A percentile compares a stretch with the other conserved stretches of the same genome.
Evolutionary conservation across 2,113 vertebrate genomes (phyloP).

Genomic region (Colossoma macropomum): DNA sequence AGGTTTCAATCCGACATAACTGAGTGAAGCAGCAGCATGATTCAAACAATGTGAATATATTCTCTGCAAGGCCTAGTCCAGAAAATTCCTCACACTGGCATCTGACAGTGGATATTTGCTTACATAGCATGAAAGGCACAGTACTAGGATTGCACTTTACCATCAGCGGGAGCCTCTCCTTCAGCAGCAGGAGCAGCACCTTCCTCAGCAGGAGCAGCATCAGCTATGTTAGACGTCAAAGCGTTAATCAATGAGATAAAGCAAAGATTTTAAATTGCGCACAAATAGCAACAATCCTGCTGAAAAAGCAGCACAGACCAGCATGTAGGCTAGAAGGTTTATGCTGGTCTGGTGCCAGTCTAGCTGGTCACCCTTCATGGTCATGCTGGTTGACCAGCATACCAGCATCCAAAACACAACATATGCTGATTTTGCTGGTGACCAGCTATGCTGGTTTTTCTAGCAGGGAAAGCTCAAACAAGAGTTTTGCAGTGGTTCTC

Average conservation of each 20-base stretch:
- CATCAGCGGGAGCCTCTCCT: conserved; percentile 35
- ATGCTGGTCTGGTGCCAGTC: no score
- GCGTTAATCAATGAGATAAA: neutral
- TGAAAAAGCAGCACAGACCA: no score
- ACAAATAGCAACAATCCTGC: neutral
- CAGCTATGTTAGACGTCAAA: conserved; percentile 39
- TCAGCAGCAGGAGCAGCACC: conserved; percentile 28
- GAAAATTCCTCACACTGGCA: neutral
- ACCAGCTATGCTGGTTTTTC: no score
- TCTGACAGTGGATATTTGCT: neutral
- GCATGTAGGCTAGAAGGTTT: no score
- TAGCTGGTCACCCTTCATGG: no score
- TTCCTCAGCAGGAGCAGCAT: conserved; percentile 22
- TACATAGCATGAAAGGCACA: neutral
- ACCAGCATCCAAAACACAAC: no score
- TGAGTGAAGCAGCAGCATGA: neutral
- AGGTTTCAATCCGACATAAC: neutral
- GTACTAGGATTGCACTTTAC: conserved; percentile 12
- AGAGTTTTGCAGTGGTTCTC: no score
- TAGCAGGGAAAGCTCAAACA: no score
- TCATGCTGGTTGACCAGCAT: no score
- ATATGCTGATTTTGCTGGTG: no score
- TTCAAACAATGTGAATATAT: neutral
- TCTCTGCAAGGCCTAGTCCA: neutral
- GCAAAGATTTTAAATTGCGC: conserved; percentile 1